Conservation (phyloP, 2,797 vertebrate species). For the Sorex maritimensis region DNA sequence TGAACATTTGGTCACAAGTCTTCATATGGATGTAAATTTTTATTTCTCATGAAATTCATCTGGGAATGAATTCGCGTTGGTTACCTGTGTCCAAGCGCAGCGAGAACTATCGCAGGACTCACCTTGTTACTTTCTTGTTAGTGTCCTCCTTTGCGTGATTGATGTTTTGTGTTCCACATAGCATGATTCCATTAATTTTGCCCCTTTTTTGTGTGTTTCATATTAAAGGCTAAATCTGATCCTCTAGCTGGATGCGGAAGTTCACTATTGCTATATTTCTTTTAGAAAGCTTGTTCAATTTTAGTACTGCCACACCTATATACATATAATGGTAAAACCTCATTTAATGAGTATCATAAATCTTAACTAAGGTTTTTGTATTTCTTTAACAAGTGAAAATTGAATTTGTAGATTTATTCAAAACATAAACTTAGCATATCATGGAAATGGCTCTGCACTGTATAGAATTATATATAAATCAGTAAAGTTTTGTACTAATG, state of each 20-base stretch:
- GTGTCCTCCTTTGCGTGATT: background rate
- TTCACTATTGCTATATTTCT: background rate
- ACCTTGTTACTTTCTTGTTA: background rate
- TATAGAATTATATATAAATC: background rate
- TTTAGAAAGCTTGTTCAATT: background rate
- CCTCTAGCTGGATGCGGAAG: background rate
- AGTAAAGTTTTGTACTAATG: background rate
- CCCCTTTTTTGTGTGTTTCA: background rate
- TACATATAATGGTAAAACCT: background rate
- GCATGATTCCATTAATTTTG: background rate
- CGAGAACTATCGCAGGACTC: accelerated
- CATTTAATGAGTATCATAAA: background rate
- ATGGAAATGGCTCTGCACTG: background rate
- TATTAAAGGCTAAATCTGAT: background rate
- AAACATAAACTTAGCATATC: background rate
- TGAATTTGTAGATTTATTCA: conserved; percentile 46
- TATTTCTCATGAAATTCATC: background rate
- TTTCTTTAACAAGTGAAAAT: conserved; percentile 3
- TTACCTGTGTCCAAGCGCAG: background rate
- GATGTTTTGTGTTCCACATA: background rate
- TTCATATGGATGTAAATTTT: background rate
- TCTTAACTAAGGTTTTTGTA: background rate
- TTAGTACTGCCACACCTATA: background rate
- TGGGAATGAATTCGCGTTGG: background rate
- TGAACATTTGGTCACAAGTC: background rate